phyloP scores from a whole-genome alignment of 2,113 vertebrate species.

The Indicator maculatus region DNA sequence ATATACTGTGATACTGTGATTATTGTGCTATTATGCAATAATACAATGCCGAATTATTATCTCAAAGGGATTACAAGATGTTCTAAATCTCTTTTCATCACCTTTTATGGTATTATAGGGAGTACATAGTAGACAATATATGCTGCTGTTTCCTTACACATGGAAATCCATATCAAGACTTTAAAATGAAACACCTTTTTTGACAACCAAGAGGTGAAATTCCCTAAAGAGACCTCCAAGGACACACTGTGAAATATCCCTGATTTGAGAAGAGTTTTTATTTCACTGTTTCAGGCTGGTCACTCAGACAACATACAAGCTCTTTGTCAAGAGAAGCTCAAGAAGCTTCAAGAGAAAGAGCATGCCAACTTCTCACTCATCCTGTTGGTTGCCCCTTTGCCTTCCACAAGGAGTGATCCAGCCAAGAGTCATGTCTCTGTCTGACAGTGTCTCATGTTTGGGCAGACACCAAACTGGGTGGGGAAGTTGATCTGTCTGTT shows the following conservation, averaged over 20 bases:
- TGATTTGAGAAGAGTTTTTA: background rate
- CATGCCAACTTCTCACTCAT: background rate
- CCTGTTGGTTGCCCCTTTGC: background rate
- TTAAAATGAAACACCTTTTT: background rate
- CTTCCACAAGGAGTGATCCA: background rate
- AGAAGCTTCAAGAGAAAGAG: background rate
- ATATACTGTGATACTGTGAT: background rate
- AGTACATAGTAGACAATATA: background rate
- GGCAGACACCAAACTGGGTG: too few species aligned
- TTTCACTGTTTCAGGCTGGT: background rate
- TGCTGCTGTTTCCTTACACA: background rate
- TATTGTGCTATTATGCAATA: background rate
- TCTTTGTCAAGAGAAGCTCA: background rate
- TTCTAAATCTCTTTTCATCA: background rate
- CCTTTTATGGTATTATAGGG: background rate
- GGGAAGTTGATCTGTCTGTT: too few species aligned
- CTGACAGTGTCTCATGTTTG: too few species aligned
- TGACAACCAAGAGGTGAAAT: background rate
- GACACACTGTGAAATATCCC: background rate
- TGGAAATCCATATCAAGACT: background rate
- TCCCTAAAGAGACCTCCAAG: background rate
- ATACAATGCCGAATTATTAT: background rate
- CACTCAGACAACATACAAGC: background rate
- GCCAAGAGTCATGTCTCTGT: background rate
- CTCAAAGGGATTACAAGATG: background rate